phyloP scores from a whole-genome alignment of 2,113 vertebrate genomes.

The Grantiella picta region DNA sequence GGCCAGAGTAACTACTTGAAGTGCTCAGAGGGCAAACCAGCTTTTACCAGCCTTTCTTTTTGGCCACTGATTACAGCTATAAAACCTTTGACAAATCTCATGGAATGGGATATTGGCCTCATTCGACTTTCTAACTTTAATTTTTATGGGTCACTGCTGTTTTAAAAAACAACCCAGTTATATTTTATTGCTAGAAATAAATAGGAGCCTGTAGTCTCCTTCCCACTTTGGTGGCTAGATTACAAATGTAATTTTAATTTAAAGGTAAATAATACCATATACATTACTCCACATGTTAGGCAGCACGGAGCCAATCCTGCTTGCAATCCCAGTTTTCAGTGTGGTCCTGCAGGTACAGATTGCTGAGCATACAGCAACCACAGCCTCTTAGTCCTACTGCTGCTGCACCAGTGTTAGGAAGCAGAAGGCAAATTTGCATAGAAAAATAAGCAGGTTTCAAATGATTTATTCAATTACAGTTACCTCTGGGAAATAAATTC shows the following conservation, averaged over 20 bases:
- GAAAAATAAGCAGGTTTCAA: neutral
- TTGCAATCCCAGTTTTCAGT: neutral
- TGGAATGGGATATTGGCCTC: neutral
- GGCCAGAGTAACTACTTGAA: neutral
- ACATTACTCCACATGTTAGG: neutral
- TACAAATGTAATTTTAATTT: neutral
- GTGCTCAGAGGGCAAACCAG: neutral
- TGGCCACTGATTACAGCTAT: neutral
- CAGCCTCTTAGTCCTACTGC: neutral
- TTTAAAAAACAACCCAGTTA: neutral
- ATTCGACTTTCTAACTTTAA: constrained; percentile 13
- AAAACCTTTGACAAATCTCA: neutral
- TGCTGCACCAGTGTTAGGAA: neutral
- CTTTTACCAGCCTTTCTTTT: neutral
- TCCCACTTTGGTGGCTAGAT: neutral
- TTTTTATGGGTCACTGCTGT: neutral
- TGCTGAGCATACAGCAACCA: neutral
- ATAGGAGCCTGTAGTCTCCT: neutral
- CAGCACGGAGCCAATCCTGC: neutral
- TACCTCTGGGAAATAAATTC: neutral
- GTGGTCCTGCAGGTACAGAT: neutral
- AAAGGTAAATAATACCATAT: neutral
- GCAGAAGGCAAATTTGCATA: neutral
- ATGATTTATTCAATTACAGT: neutral
- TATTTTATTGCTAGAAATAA: neutral